Evolutionary conservation across 2,888 invertebrate genomes (phyloP).

Genomic region (Graphium colonna): DNA sequence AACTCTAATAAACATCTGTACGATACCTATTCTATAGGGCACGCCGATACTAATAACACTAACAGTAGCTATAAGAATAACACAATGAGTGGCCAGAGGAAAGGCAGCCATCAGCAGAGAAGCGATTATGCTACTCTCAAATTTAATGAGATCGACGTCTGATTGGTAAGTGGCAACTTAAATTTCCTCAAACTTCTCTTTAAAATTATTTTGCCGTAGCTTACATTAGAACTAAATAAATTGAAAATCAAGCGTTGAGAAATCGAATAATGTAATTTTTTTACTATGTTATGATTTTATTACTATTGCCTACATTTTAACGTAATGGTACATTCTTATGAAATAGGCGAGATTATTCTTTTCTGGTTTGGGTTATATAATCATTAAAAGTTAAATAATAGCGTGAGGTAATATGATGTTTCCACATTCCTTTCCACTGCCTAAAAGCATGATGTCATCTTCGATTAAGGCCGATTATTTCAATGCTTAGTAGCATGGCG

Average conservation of each 20-base stretch:
- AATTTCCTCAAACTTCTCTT: not conserved
- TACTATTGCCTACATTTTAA: no score
- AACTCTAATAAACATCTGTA: constrained; percentile 79
- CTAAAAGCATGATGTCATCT: constrained; percentile 4
- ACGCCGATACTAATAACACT: constrained; percentile 62
- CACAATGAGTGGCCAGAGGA: constrained; percentile 56
- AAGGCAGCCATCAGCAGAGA: constrained; percentile 52
- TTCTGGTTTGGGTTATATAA: no score
- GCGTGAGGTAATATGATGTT: constrained; percentile 12
- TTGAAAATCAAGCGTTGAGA: no score
- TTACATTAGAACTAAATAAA: no score
- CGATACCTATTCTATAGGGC: constrained; percentile 72
- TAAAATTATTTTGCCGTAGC: no score
- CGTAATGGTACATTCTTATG: no score
- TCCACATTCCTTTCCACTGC: not conserved
- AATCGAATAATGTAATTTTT: no score
- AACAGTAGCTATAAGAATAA: constrained; percentile 62
- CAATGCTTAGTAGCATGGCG: constrained; percentile 5
- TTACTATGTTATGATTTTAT: no score
- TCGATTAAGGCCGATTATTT: not conserved
- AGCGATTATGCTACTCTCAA: constrained; percentile 75
- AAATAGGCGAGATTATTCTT: no score
- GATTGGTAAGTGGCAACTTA: constrained; percentile 57
- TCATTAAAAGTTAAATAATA: no score
- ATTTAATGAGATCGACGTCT: constrained; percentile 77